Percentiles rank a stretch among this genome's conserved stretches.
phyloP scores from a whole-genome alignment of 2,113 vertebrate species.

The Melanotaenia duboulayi region DNA sequence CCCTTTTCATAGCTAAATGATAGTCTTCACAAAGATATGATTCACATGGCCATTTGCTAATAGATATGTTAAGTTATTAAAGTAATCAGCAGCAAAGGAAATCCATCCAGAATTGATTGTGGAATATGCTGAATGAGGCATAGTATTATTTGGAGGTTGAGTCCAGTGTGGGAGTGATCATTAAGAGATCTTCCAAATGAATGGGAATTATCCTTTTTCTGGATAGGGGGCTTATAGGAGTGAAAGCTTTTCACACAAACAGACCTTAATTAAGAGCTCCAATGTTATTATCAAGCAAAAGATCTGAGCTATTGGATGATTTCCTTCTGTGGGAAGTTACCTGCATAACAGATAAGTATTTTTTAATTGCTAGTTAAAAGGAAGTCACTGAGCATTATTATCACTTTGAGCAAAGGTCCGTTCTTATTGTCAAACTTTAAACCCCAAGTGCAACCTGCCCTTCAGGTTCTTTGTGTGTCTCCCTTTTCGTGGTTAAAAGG shows the following conservation, averaged over 20 bases:
- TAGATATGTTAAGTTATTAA: slow-evolving; percentile 80
- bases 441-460: slow-evolving; percentile 37
- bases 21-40: slow-evolving; percentile 64
- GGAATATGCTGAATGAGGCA: slow-evolving; percentile 77
- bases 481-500: slow-evolving; percentile 39
- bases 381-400: neutral
- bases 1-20: slow-evolving; percentile 67
- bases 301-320: slow-evolving; percentile 22
- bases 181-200: slow-evolving; percentile 74
- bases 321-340: slow-evolving; percentile 30
- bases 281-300: slow-evolving; percentile 41
- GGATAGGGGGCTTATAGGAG: slow-evolving; percentile 68
- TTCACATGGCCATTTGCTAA: slow-evolving; percentile 71
- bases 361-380: neutral
- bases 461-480: slow-evolving; percentile 26
- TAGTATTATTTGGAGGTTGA: slow-evolving; percentile 74
- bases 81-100: slow-evolving; percentile 75
- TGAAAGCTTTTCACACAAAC: slow-evolving; percentile 66
- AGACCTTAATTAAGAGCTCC: slow-evolving; percentile 73
- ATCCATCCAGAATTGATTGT: slow-evolving; percentile 79
- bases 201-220: slow-evolving; percentile 75
- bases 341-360: slow-evolving; percentile 14
- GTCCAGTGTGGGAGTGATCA: slow-evolving; percentile 79
- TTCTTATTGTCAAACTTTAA: slow-evolving; percentile 30
- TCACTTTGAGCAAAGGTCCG: slow-evolving; percentile 23